Evolutionary conservation across 2,888 invertebrate species (phyloP).

Genomic region (Caenorhabditis plicata): DNA sequence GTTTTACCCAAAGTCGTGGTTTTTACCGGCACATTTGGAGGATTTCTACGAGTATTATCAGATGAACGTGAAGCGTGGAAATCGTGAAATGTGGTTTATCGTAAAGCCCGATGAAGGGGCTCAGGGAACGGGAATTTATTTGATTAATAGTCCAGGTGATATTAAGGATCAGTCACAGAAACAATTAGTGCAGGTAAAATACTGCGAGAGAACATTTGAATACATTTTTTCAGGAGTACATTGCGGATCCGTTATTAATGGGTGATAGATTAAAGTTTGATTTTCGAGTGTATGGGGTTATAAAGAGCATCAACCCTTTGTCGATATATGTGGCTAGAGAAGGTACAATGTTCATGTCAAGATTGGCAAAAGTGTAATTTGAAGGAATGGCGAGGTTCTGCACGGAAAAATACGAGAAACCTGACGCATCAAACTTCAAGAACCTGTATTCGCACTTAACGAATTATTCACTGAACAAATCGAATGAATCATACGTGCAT

Average conservation of each 20-base stretch:
- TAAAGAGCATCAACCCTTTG: constrained; percentile 68
- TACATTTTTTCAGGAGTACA: constrained; percentile 66
- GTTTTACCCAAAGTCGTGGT: constrained; percentile 69
- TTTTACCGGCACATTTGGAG: constrained; percentile 67
- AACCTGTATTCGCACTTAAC: constrained; percentile 69
- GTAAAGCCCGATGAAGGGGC: constrained; percentile 69
- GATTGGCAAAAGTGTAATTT: background rate
- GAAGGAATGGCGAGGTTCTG: constrained; percentile 68
- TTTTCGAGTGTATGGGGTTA: constrained; percentile 68
- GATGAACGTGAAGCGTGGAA: background rate
- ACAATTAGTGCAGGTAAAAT: constrained; percentile 56
- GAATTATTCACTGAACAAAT: constrained; percentile 70
- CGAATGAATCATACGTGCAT: constrained; percentile 67
- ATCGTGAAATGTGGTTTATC: constrained; percentile 66
- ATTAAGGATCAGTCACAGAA: constrained; percentile 61
- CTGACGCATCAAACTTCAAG: constrained; percentile 67
- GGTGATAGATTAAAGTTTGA: constrained; percentile 69
- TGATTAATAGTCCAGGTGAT: constrained; percentile 67
- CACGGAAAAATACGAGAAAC: constrained; percentile 68
- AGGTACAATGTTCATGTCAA: constrained; percentile 50
- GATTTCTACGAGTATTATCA: constrained; percentile 44
- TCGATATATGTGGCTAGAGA: constrained; percentile 65
- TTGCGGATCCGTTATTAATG: constrained; percentile 66
- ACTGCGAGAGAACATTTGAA: background rate
- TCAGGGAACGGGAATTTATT: constrained; percentile 70